phyloP scores from a whole-genome alignment of 2,113 vertebrate genomes.

The Labeo rohita region DNA sequence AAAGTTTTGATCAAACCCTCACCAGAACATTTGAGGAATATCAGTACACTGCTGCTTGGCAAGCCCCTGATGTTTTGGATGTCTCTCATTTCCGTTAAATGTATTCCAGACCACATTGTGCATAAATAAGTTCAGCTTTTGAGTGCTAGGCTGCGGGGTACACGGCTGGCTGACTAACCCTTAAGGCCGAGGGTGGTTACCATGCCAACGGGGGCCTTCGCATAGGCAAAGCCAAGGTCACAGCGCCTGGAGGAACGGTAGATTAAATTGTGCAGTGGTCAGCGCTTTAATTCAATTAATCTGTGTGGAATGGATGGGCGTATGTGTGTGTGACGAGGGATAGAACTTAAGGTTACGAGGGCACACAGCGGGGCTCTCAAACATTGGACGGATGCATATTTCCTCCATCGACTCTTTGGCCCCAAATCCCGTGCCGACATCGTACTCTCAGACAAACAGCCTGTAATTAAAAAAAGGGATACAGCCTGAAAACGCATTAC shows the following conservation, averaged over 20 bases:
- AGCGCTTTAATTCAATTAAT: constrained; percentile 57
- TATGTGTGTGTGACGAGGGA: constrained; percentile 18
- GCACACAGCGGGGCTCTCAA: constrained; percentile 26
- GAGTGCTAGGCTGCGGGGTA: constrained; percentile 5
- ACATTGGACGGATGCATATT: constrained; percentile 34
- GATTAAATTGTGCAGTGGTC: constrained; percentile 57
- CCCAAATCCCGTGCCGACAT: constrained; percentile 28
- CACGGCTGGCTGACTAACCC: constrained; percentile 15
- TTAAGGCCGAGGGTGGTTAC: constrained; percentile 40
- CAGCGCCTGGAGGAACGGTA: constrained; percentile 30
- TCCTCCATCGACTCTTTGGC: constrained; percentile 4
- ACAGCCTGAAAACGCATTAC: constrained; percentile 1
- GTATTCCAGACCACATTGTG: not conserved
- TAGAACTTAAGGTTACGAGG: constrained; percentile 33
- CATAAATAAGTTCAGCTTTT: not conserved
- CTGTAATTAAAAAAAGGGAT: not conserved
- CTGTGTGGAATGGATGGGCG: constrained; percentile 46
- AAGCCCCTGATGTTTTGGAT: not conserved
- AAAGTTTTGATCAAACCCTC: not conserved
- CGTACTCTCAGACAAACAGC: not conserved
- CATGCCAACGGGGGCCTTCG: constrained; percentile 50
- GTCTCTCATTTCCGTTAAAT: not conserved
- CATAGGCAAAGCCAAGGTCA: constrained; percentile 55
- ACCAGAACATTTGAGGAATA: not conserved
- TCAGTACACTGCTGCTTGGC: not conserved